These are phyloP conservation scores for Sesia bembeciformis DNA, from an alignment of 2,888 invertebrate species.

Conservation along the genomic window DNA sequence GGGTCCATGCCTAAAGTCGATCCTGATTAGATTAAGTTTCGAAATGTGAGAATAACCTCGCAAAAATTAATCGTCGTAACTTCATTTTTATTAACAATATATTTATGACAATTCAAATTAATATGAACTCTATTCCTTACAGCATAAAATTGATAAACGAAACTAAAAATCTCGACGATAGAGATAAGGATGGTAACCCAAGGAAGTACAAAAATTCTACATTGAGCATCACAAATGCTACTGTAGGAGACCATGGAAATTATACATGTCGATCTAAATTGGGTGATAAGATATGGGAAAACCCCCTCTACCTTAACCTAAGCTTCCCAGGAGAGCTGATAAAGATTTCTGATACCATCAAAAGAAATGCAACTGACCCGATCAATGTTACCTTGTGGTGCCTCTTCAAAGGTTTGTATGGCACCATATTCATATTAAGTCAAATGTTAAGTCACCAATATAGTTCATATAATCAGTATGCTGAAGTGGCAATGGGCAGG, in stretches of 20 bases:
- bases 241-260: constrained; percentile 37
- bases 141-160: constrained; percentile 29
- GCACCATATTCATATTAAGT: too few relatives aligned
- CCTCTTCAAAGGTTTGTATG: constrained; percentile 49
- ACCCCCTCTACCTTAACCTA: constrained; percentile 26
- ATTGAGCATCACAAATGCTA: constrained; percentile 33
- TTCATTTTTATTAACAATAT: too few relatives aligned
- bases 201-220: constrained; percentile 29
- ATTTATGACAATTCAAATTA: too few relatives aligned
- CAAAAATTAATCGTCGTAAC: too few relatives aligned
- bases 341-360: constrained; percentile 28
- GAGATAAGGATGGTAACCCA: constrained; percentile 31
- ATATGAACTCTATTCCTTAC: constrained; percentile 5
- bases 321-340: constrained; percentile 33
- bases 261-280: constrained; percentile 40
- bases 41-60: too few relatives aligned
- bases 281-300: constrained; percentile 17
- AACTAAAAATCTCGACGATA: constrained; percentile 16
- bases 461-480: too few relatives aligned
- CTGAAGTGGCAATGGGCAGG: too few relatives aligned
- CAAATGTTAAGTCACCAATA: too few relatives aligned
- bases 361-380: constrained; percentile 25
- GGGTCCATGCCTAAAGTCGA: too few relatives aligned
- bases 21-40: too few relatives aligned
- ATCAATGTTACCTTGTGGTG: constrained; percentile 35